These are phyloP conservation scores for Brachionus sp. DNA, from an alignment of 1,140 invertebrate genomes.

Conservation along the genomic window DNA sequence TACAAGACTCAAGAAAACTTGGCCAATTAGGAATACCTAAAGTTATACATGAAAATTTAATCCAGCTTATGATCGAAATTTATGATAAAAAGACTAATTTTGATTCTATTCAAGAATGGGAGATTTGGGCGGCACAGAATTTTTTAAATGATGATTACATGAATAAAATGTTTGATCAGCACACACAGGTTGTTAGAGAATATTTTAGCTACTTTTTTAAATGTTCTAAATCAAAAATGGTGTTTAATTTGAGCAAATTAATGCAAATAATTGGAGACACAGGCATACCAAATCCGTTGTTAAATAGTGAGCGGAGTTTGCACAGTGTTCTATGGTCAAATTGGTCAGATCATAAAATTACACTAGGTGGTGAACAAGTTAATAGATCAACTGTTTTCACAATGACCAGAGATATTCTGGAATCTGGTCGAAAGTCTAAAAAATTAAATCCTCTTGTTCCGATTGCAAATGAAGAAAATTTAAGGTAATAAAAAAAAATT, in stretches of 20 bases:
- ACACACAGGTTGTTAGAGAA: not conserved
- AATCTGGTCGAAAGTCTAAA: not conserved
- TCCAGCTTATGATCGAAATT: not conserved
- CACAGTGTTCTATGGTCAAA: conserved; percentile 1
- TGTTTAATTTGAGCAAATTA: conserved; percentile 2
- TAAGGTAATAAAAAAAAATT: not conserved
- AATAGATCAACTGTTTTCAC: not conserved
- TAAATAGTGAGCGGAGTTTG: not conserved
- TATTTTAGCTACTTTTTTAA: not conserved
- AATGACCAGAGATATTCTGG: not conserved
- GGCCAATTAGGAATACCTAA: not conserved
- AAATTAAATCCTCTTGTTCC: not conserved
- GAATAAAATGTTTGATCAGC: not conserved
- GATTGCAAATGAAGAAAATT: not conserved
- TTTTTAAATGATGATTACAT: not conserved
- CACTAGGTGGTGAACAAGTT: conserved; percentile 7
- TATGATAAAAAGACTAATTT: not conserved
- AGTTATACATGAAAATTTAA: not conserved
- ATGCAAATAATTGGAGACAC: conserved; percentile 6
- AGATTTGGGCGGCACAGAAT: not conserved
- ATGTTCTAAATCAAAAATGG: not conserved
- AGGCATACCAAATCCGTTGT: not conserved
- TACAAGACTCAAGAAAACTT: not conserved
- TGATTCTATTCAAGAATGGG: not conserved
- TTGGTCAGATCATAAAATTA: not conserved